Base-by-base conservation (phyloP, 1,140 invertebrate species). In the Meloidogyne hapla region DNA sequence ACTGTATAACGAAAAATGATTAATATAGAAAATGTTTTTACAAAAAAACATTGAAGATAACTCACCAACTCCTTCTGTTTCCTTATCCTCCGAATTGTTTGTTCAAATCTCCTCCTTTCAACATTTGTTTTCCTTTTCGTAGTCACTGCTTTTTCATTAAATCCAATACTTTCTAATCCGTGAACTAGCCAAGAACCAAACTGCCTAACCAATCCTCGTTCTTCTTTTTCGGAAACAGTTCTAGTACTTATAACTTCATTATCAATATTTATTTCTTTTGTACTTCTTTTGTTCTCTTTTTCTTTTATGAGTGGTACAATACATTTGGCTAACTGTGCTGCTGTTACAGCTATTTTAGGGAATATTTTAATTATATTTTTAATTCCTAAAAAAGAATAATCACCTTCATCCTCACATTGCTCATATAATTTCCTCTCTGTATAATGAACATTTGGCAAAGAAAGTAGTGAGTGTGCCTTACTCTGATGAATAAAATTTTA, bases 241-340 rank as follows among this genome's bases (percentile, higher is more conserved):
- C 5, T n/a, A 9, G 65, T 4, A 28, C 25, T 42, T 18, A 9
- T 0, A 15, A 12, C 5, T 45, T n/a, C 26, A 62, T 75, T 56
- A 15, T 75, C 64, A 26, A 15, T 33, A 75, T 18, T 75, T 28
- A 18, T n/a, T 15, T n/a, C 4, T 33, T 38, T 21, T 69, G 26
- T 12, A 28, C 8, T 38, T 13, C 23, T 75, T 66, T 15, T 5
- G 21, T 40, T 23, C 23, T 75, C 74, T 75, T 25, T 67, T 45
- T 45, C 40, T 21, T 69, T 74, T 13, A 75, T n/a, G 10, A 74
- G 18, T 25, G 74, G 69, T 4, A 74, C 74, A 61, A 75, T 63
- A 61, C 74, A 75, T 21, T 40, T 75, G 13, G 74, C 74, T 63
- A 75, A 26, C 38, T 69, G 74, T 26, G 45, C 18, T 33, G 64